These are phyloP conservation scores for Oreochromis grahami DNA, from an alignment of 2,797 vertebrate species.

Conservation along the genomic window DNA sequence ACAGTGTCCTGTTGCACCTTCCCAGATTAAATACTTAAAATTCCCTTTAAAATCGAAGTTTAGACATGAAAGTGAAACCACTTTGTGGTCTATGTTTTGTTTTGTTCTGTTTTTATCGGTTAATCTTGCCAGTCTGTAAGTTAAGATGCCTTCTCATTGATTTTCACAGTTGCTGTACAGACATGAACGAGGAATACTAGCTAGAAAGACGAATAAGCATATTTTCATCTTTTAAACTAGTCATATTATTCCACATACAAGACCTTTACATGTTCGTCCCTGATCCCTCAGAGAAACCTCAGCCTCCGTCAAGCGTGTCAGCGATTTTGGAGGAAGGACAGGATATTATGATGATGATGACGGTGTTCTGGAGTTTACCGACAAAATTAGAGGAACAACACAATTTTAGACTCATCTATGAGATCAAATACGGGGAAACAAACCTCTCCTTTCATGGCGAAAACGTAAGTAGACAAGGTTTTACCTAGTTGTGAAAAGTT, in stretches of 20 bases:
- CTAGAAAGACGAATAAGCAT: neutral
- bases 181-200: neutral
- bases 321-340: fast-evolving
- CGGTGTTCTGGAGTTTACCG: neutral
- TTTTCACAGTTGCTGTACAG: neutral
- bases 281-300: neutral
- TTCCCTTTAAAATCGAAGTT: neutral
- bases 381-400: neutral
- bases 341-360: neutral
- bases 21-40: neutral
- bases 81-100: neutral
- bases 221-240: neutral
- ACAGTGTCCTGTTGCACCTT: neutral
- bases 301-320: fast-evolving
- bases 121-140: neutral
- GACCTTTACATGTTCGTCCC: neutral
- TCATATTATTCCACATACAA: neutral
- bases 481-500: neutral
- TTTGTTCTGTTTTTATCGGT: neutral
- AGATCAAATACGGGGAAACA: neutral
- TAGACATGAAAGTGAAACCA: neutral
- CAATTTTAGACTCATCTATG: neutral
- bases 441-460: neutral
- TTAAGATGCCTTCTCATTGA: neutral
- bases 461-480: neutral